phyloP scores from a whole-genome alignment of 2,888 invertebrate species.

The Hirtodrosophila trivittata region DNA sequence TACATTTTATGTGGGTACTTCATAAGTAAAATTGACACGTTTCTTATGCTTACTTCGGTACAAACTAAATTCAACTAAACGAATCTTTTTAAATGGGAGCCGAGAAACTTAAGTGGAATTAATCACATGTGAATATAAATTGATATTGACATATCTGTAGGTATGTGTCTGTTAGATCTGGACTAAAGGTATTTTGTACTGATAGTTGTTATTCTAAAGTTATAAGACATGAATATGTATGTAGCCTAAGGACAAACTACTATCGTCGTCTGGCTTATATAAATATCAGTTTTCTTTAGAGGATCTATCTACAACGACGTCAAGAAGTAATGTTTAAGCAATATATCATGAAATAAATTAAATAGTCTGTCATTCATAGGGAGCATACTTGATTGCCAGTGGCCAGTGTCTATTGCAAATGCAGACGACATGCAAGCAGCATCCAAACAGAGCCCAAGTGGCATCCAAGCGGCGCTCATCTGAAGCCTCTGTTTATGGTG shows the following conservation, averaged over 20 bases:
- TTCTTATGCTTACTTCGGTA: too few species aligned
- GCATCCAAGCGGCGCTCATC: slow-evolving; percentile 17
- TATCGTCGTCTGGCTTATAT: neutral
- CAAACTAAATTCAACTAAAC: too few species aligned
- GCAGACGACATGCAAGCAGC: slow-evolving; percentile 4
- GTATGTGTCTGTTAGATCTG: too few species aligned
- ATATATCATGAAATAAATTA: slow-evolving; percentile 38
- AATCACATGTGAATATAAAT: too few species aligned
- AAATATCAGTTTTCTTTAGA: neutral
- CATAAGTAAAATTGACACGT: too few species aligned
- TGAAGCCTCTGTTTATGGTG: slow-evolving; percentile 44
- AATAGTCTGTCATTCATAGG: slow-evolving; percentile 56
- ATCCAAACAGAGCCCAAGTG: slow-evolving; percentile 8
- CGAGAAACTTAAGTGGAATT: too few species aligned
- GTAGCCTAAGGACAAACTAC: neutral
- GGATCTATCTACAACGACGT: neutral
- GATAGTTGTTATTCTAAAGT: too few species aligned
- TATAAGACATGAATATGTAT: too few species aligned
- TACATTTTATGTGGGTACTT: too few species aligned
- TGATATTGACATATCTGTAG: too few species aligned
- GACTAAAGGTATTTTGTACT: too few species aligned
- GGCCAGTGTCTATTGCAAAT: slow-evolving; percentile 45
- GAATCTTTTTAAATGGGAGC: too few species aligned
- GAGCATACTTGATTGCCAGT: slow-evolving; percentile 54
- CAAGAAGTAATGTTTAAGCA: neutral